Evolutionary conservation across 2,113 vertebrate genomes (phyloP).

Genomic region (Sorex fumeus): DNA sequence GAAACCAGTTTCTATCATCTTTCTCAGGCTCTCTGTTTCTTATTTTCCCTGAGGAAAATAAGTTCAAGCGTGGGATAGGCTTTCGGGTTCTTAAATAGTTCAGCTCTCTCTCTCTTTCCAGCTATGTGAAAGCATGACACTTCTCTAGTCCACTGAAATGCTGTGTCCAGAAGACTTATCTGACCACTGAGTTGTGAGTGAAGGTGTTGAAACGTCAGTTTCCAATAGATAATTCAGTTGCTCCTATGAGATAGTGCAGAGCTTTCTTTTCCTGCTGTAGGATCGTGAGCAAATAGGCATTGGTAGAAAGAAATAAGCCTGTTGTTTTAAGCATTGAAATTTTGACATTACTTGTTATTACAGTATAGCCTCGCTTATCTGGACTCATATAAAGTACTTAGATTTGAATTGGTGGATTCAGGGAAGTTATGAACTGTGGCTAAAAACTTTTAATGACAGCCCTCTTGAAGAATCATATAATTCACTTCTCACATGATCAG

Average conservation of each 20-base stretch:
- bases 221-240: conserved; percentile 6
- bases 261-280: neutral
- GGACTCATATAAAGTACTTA: neutral
- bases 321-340: conserved; percentile 15
- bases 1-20: conserved; percentile 30
- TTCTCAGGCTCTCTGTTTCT: conserved; percentile 35
- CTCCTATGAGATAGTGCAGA: neutral
- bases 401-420: conserved; percentile 11
- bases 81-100: neutral
- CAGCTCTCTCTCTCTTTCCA: neutral
- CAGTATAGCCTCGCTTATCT: neutral
- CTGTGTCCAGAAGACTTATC: neutral
- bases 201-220: conserved; percentile 39
- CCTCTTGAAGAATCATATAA: conserved; percentile 14
- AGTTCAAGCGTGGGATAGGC: neutral
- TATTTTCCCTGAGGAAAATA: conserved; percentile 25
- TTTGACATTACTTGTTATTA: conserved; percentile 17
- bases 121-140: neutral
- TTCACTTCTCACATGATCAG: neutral
- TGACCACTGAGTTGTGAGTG: neutral
- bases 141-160: neutral
- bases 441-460: neutral
- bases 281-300: neutral
- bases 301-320: neutral
- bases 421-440: neutral